Percentiles rank a stretch among this genome's conserved stretches.
Evolutionary conservation across 1,140 invertebrate genomes (phyloP).

Genomic region (Leptinotarsa undecemlineata): DNA sequence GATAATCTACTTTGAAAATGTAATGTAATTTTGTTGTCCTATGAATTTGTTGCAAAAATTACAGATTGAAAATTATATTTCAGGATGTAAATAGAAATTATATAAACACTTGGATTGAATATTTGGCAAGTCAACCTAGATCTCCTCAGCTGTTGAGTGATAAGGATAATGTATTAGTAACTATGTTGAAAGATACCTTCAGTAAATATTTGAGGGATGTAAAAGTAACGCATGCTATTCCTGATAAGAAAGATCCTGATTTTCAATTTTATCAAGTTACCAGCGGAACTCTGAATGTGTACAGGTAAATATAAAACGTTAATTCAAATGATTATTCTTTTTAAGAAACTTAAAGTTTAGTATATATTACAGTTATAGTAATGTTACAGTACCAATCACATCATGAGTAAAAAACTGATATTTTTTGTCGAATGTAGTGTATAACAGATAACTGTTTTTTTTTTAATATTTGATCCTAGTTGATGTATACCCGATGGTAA

Average conservation of each 20-base stretch:
- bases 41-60: no score
- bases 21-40: no score
- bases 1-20: no score
- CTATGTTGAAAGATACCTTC: slow-evolving; percentile 73
- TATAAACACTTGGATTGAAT: slow-evolving; percentile 74
- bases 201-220: slow-evolving; percentile 76
- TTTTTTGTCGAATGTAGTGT: no score
- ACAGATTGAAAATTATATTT: slow-evolving; percentile 31
- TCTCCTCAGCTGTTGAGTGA: slow-evolving; percentile 73
- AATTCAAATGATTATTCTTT: not conserved
- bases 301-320: slow-evolving; percentile 68
- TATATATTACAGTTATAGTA: no score
- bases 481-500: no score
- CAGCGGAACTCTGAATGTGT: slow-evolving; percentile 79
- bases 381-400: no score
- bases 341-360: no score
- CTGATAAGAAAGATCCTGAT: slow-evolving; percentile 88
- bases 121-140: slow-evolving; percentile 71
- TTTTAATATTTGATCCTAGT: no score
- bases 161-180: slow-evolving; percentile 68
- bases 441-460: no score
- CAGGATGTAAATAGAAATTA: slow-evolving; percentile 75
- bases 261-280: slow-evolving; percentile 89
- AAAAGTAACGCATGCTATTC: slow-evolving; percentile 67
- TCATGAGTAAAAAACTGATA: no score